Evolutionary conservation across 2,888 invertebrate species (phyloP).

Genomic region (Apotomis betuletana): DNA sequence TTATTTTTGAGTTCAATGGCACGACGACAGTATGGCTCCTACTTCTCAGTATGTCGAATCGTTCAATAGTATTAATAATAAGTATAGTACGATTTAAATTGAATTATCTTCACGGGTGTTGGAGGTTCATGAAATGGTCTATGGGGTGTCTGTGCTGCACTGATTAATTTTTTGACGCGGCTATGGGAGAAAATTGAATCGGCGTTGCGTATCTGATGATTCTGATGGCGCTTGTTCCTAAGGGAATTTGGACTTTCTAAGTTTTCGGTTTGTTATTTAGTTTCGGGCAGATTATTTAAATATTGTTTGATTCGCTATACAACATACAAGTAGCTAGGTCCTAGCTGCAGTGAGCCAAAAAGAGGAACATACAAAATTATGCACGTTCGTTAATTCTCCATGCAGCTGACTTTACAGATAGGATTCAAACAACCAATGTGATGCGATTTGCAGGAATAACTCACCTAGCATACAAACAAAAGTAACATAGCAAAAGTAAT

Average conservation of each 20-base stretch:
- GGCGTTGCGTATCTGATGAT: conserved; percentile 48
- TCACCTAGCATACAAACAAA: too few relatives aligned
- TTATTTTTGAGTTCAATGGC: conserved; percentile 68
- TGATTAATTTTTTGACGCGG: conserved; percentile 75
- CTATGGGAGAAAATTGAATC: conserved; percentile 65
- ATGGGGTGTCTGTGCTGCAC: conserved; percentile 75
- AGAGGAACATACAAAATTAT: too few relatives aligned
- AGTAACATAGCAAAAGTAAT: too few relatives aligned
- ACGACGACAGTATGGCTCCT: conserved; percentile 72
- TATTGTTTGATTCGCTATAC: too few relatives aligned
- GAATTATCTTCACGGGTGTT: conserved; percentile 79
- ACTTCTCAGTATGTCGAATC: conserved; percentile 73
- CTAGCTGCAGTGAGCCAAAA: too few relatives aligned
- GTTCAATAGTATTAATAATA: conserved; percentile 69
- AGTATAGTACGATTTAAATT: conserved; percentile 77
- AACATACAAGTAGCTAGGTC: too few relatives aligned
- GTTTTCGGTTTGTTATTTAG: not conserved
- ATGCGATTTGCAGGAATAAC: too few relatives aligned
- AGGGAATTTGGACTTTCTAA: conserved; percentile 41
- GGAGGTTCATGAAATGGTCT: conserved; percentile 75
- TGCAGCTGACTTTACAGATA: too few relatives aligned
- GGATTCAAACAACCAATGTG: too few relatives aligned
- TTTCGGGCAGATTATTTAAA: not conserved
- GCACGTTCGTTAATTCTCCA: too few relatives aligned
- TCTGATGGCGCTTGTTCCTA: conserved; percentile 43